Percentiles rank a stretch among this genome's conserved stretches.
Conservation (phyloP, 2,888 invertebrate species). For the Sympetrum striolatum region DNA sequence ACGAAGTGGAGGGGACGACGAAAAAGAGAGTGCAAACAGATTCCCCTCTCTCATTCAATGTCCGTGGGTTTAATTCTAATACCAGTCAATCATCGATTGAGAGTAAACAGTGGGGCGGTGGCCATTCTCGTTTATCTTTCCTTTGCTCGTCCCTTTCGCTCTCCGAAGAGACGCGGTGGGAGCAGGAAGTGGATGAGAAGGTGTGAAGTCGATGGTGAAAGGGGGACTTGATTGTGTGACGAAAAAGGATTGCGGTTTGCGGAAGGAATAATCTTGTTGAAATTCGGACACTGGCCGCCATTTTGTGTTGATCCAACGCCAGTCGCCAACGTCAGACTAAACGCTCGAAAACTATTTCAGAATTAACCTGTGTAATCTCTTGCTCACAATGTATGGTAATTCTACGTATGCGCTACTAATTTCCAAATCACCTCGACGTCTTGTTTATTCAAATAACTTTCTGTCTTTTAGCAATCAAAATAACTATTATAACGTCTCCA, state of each 20-base stretch:
- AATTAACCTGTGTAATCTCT: too few species aligned
- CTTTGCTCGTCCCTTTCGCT: not conserved
- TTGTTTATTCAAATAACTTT: too few species aligned
- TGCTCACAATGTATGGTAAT: too few species aligned
- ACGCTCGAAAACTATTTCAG: too few species aligned
- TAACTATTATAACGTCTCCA: too few species aligned
- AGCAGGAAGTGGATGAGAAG: not conserved
- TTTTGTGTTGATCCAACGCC: too few species aligned
- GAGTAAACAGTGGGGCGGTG: conserved; percentile 3
- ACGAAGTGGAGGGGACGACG: not conserved
- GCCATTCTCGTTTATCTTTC: not conserved
- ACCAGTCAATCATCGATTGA: conserved; percentile 14
- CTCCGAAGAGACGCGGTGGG: not conserved
- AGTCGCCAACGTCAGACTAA: too few species aligned
- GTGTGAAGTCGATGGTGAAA: not conserved
- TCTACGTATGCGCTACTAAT: too few species aligned
- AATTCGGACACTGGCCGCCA: too few species aligned
- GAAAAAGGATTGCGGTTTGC: not conserved
- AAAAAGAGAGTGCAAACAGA: not conserved
- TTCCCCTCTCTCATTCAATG: not conserved
- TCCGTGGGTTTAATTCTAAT: conserved; percentile 12
- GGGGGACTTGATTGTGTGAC: not conserved
- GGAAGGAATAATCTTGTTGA: too few species aligned
- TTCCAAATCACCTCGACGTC: too few species aligned
- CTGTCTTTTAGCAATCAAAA: too few species aligned